These are phyloP conservation scores for Melipona beecheii DNA, from an alignment of 2,888 invertebrate species.

Conservation along the genomic window DNA sequence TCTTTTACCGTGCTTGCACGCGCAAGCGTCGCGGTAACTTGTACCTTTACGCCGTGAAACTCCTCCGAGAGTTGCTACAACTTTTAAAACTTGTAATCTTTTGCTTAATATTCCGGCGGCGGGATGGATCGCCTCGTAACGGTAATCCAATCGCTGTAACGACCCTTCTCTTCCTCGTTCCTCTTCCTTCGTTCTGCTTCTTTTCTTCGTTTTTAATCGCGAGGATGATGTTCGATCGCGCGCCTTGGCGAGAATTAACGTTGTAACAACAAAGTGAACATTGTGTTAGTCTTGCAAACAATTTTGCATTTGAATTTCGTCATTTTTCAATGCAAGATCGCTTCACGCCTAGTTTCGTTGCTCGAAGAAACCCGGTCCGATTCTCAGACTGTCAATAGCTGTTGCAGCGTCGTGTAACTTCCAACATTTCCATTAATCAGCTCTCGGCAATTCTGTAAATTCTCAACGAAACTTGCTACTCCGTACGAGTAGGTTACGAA, in stretches of 20 bases:
- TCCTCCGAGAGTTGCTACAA: background rate
- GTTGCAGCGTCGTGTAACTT: too few relatives aligned
- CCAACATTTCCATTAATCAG: too few relatives aligned
- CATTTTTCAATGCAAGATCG: too few relatives aligned
- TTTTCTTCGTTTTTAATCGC: background rate
- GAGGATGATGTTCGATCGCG: background rate
- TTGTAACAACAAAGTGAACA: too few relatives aligned
- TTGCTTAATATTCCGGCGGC: conserved; percentile 3
- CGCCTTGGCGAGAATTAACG: background rate
- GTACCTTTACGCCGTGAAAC: background rate
- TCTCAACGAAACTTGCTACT: too few relatives aligned
- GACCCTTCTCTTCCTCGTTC: background rate
- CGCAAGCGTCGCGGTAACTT: background rate
- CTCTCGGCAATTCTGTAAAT: too few relatives aligned
- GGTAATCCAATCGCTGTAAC: conserved; percentile 13
- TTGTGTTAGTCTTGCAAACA: too few relatives aligned
- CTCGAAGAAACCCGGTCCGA: too few relatives aligned
- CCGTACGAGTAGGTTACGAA: too few relatives aligned
- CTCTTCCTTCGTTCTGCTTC: background rate
- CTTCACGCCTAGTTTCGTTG: too few relatives aligned
- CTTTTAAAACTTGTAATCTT: conserved; percentile 25
- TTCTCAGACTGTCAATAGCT: too few relatives aligned
- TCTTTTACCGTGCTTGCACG: background rate
- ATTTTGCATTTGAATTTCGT: too few relatives aligned
- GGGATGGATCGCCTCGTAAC: conserved; percentile 15